Percentiles rank a stretch among this genome's conserved stretches.
These are phyloP conservation scores for Coluber constrictor DNA, from an alignment of 2,797 vertebrate genomes.

Conservation along the genomic window DNA sequence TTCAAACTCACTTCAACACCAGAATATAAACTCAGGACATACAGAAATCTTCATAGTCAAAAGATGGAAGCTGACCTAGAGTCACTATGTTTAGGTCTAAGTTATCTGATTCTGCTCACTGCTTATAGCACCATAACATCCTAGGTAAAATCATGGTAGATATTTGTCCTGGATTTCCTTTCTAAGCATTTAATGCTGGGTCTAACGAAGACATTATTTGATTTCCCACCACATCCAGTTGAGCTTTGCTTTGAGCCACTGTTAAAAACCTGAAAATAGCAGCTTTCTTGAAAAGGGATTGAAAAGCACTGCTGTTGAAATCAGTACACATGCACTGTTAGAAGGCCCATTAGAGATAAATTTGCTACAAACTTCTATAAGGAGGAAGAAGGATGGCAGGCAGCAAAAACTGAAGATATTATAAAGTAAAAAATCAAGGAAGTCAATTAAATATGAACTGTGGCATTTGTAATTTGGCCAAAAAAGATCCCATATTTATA, in stretches of 20 bases:
- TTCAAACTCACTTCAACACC: not conserved
- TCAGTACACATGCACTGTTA: not conserved
- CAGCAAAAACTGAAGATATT: not conserved
- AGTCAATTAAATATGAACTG: not conserved
- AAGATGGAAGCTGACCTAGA: not conserved
- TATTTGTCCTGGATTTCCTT: too few relatives aligned
- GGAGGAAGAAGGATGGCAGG: not conserved
- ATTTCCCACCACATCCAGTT: not conserved
- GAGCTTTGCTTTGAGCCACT: not conserved
- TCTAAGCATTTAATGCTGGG: not conserved
- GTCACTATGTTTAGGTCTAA: not conserved
- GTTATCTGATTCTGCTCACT: not conserved
- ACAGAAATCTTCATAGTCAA: not conserved
- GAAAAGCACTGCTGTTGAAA: not conserved
- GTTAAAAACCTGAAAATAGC: not conserved
- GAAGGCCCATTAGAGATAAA: not conserved
- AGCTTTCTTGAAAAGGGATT: not conserved
- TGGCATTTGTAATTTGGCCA: not conserved
- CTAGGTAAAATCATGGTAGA: not conserved
- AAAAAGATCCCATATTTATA: not conserved
- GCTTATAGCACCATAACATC: not conserved
- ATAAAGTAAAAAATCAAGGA: not conserved
- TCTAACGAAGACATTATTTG: not conserved
- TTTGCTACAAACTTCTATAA: not conserved
- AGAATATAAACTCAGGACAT: not conserved